phyloP scores from a whole-genome alignment of 2,888 invertebrate genomes.

The Trissolcus brochymenae region DNA sequence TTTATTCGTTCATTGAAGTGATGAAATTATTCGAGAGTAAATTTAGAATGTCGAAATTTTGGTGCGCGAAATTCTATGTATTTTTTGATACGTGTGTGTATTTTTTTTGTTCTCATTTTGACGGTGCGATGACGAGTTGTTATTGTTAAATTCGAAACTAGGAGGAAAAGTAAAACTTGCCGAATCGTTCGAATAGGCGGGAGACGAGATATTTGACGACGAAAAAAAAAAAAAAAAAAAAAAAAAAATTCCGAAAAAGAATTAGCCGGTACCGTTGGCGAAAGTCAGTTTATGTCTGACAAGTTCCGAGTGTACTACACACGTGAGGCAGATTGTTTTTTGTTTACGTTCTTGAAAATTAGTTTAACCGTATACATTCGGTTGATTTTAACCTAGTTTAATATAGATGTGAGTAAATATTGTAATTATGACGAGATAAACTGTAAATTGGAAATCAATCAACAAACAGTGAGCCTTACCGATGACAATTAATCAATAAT shows the following conservation, averaged over 20 bases:
- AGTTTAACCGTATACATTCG: too few relatives aligned
- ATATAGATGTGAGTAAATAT: too few relatives aligned
- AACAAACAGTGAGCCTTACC: too few relatives aligned
- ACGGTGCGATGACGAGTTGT: not conserved
- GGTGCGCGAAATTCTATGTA: too few relatives aligned
- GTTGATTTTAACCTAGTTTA: too few relatives aligned
- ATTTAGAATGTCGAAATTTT: too few relatives aligned
- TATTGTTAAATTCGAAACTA: not conserved
- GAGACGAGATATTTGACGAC: not conserved
- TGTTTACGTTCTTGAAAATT: too few relatives aligned
- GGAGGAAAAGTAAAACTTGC: not conserved
- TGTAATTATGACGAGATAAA: too few relatives aligned
- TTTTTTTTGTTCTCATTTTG: constrained; percentile 2
- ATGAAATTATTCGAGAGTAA: not conserved
- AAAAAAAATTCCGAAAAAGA: constrained; percentile 22
- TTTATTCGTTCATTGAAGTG: not conserved
- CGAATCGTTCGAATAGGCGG: too few relatives aligned
- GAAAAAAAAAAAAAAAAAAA: constrained; percentile 23
- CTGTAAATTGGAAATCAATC: too few relatives aligned
- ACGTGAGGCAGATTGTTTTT: too few relatives aligned
- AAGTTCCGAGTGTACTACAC: not conserved
- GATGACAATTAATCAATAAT: too few relatives aligned
- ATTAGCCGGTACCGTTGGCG: constrained; percentile 27
- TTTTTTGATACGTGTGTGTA: not conserved
- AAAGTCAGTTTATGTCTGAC: constrained; percentile 10